Evolutionary conservation across 2,113 vertebrate genomes (phyloP).

Genomic region (Zootoca vivipara): DNA sequence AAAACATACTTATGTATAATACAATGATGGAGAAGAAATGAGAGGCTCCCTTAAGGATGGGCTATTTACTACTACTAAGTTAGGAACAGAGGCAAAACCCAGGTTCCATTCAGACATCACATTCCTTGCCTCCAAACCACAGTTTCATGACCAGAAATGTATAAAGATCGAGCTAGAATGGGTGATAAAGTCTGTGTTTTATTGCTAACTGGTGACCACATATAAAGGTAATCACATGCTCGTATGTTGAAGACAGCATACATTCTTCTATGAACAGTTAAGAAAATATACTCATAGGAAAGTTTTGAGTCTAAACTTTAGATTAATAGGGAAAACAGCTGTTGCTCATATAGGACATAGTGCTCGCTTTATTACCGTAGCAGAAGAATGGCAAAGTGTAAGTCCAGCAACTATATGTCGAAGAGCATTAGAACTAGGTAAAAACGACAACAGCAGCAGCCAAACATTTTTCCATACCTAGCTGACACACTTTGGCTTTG

Average conservation of each 20-base stretch:
- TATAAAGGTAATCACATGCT: neutral
- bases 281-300: slow-evolving; percentile 8
- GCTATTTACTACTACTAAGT: neutral
- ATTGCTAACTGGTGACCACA: neutral
- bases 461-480: slow-evolving; percentile 25
- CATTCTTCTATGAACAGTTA: slow-evolving; percentile 19
- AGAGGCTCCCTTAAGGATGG: neutral
- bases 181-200: neutral
- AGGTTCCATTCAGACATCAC: neutral
- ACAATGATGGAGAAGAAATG: neutral
- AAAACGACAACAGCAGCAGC: slow-evolving; percentile 1
- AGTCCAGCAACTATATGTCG: neutral
- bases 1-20: neutral
- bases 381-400: slow-evolving; percentile 27
- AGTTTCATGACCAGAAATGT: neutral
- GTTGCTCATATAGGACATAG: neutral
- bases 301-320: neutral
- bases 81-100: neutral
- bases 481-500: neutral
- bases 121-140: neutral
- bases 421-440: slow-evolving; percentile 9
- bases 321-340: slow-evolving; percentile 15
- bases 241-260: neutral
- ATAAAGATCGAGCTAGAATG: neutral
- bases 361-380: slow-evolving; percentile 10